phyloP scores from a whole-genome alignment of 2,888 invertebrate species.

The Drosophila melanosoma region DNA sequence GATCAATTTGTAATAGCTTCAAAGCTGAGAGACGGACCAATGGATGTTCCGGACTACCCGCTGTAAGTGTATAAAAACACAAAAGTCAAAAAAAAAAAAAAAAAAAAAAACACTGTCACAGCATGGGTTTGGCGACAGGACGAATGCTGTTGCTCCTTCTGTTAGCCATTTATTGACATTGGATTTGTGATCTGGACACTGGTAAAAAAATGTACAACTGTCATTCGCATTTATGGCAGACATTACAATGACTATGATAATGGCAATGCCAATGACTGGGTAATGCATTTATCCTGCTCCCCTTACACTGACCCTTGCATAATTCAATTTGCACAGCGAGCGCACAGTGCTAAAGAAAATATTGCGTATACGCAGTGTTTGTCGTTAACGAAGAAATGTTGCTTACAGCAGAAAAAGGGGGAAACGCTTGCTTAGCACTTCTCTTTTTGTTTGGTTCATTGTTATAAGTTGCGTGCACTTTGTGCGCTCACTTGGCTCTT shows the following conservation, averaged over 20 bases:
- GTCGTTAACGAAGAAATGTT: slow-evolving; percentile 25
- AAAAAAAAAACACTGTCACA: slow-evolving; percentile 25
- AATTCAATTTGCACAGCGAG: slow-evolving; percentile 61
- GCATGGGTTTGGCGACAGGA: background rate
- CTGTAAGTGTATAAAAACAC: slow-evolving; percentile 39
- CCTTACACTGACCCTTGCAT: slow-evolving; percentile 41
- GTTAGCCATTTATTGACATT: slow-evolving; percentile 70
- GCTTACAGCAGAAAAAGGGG: background rate
- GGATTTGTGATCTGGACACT: slow-evolving; percentile 54
- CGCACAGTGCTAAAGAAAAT: slow-evolving; percentile 24
- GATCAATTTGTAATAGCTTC: background rate
- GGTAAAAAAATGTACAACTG: slow-evolving; percentile 43
- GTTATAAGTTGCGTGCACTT: slow-evolving; percentile 64
- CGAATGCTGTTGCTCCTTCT: slow-evolving; percentile 25
- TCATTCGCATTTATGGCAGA: slow-evolving; percentile 52
- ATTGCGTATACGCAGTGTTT: slow-evolving; percentile 67
- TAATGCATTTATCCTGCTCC: slow-evolving; percentile 32
- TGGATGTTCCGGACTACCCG: background rate
- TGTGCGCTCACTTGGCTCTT: slow-evolving; percentile 60
- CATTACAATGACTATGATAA: slow-evolving; percentile 64
- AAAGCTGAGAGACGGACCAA: background rate
- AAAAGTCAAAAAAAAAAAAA: slow-evolving; percentile 68
- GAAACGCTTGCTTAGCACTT: slow-evolving; percentile 37
- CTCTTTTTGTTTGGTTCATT: slow-evolving; percentile 50
- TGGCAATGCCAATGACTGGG: slow-evolving; percentile 45